Evolutionary conservation across 37 sponge, comb jelly and placozoan genomes (phyloP).

Genomic region (Axinella damicornis): DNA sequence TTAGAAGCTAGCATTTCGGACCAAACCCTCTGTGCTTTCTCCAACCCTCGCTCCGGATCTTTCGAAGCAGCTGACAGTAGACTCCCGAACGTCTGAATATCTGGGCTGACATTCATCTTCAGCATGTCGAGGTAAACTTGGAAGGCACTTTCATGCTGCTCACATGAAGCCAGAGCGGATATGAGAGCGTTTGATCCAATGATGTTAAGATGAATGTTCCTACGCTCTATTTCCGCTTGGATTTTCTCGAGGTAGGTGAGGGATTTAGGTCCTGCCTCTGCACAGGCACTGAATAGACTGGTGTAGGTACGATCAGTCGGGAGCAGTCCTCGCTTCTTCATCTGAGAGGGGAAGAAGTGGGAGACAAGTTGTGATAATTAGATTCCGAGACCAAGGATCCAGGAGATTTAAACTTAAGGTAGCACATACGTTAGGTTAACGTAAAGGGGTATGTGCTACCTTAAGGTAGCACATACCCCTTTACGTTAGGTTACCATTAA

Average conservation of each 20-base stretch:
- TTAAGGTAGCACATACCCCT: too few relatives aligned
- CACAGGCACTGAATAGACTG: slow-evolving; percentile 68
- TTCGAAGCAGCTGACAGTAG: slow-evolving; percentile 49
- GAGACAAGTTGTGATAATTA: too few relatives aligned
- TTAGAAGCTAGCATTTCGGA: slow-evolving; percentile 34
- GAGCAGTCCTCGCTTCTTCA: slow-evolving; percentile 68
- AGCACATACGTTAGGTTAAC: too few relatives aligned
- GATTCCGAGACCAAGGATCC: too few relatives aligned
- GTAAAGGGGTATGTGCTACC: too few relatives aligned
- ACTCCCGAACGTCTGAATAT: slow-evolving; percentile 48
- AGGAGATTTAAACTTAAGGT: too few relatives aligned
- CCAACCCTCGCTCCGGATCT: slow-evolving; percentile 43
- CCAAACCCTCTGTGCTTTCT: slow-evolving; percentile 45
- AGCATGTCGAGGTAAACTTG: slow-evolving; percentile 48
- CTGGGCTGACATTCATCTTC: slow-evolving; percentile 25
- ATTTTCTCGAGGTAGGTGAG: slow-evolving; percentile 32
- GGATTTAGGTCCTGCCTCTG: slow-evolving; percentile 43
- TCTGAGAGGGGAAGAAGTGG: slow-evolving; percentile 29
- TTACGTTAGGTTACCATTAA: too few relatives aligned
- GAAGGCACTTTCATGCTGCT: slow-evolving; percentile 30
- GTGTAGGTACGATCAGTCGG: slow-evolving; percentile 75
- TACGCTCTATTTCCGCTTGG: slow-evolving; percentile 64
- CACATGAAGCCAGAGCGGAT: slow-evolving; percentile 59
- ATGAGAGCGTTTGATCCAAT: slow-evolving; percentile 64
- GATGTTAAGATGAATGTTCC: slow-evolving; percentile 52